Evolutionary conservation across 2,113 vertebrate species (phyloP), one percentile per base, ranked within the genome.

Genomic region (Lynx canadensis): DNA sequence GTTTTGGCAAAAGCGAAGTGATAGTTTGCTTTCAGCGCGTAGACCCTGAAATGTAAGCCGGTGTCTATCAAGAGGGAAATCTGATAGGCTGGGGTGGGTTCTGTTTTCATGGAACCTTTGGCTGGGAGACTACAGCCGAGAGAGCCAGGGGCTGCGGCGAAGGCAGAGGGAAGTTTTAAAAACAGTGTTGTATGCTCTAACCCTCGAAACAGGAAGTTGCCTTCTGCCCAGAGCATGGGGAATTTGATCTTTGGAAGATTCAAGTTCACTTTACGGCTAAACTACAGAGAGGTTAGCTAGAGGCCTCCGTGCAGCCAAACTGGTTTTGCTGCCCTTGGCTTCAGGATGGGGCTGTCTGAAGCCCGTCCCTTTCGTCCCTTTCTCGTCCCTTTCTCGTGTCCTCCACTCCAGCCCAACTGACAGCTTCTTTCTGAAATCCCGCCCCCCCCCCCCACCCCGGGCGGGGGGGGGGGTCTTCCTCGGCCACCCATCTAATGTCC

Each of bases 1-100:
- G 97, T 91, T 97, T 98, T 94, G 97, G 97, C 88, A 95, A 88
- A 97, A 81, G 81, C 95, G 60, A 79, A 52, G 38, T 66, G 93
- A 80, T 73, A 1, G 0, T 79, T 65, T 71, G 88, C 93, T 96
- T 81, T 92, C 15, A 0, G 78, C 36, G 9, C 76, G 57, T 55
- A 95, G 88, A 90, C 78, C 71, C 89, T 85, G 93, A 76, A 96
- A 97, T 31, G 74, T 76, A 68, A 94, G 94, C 96, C 27, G 15
- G 0, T 14, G 74, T 63, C 66, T 83, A 45, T 11, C 12, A 14
- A 41, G 69, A 45, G 13, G 41, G 84, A 86, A 95, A 80, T 91
- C 48, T 19, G 97, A 89, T 19, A 36, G 60, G 83, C 69, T 7
- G 1, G 82, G 25, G 79, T 41, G 31, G 78, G 81, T 41, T 90